A percentile compares a stretch with the other conserved stretches of the same genome.
phyloP scores from a whole-genome alignment of 2,888 invertebrate genomes.

The Metacarcinus magister region DNA sequence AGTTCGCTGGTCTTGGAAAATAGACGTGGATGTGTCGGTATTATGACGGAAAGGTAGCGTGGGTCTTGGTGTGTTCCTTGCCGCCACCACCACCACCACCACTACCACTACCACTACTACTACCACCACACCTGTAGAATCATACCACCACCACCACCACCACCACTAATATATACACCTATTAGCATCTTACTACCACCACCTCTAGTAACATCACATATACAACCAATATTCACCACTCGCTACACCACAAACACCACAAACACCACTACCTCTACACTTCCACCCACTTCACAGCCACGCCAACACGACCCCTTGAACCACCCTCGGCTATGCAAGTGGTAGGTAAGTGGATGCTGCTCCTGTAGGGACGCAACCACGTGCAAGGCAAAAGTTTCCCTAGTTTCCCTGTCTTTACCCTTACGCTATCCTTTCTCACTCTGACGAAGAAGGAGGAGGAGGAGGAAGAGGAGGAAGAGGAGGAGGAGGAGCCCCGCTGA shows the following conservation, averaged over 20 bases:
- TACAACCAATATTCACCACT: neutral
- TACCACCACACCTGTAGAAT: neutral
- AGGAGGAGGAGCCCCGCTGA: neutral
- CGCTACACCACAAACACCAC: neutral
- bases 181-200: neutral
- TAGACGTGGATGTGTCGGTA: constrained; percentile 74
- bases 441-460: neutral
- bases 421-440: neutral
- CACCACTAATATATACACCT: neutral
- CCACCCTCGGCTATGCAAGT: neutral
- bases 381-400: neutral
- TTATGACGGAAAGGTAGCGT: constrained; percentile 69
- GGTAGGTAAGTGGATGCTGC: neutral
- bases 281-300: neutral
- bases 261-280: neutral
- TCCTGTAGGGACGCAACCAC: neutral
- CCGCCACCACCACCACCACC: constrained; percentile 16
- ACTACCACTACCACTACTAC: constrained; percentile 12
- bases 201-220: neutral
- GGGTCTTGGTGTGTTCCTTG: neutral
- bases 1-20: constrained; percentile 74
- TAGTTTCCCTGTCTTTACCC: neutral
- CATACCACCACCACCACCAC: constrained; percentile 11
- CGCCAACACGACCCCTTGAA: neutral
- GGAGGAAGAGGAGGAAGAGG: neutral